Conservation (phyloP, 2,888 invertebrate genomes). For the Watsonalla binaria region DNA sequence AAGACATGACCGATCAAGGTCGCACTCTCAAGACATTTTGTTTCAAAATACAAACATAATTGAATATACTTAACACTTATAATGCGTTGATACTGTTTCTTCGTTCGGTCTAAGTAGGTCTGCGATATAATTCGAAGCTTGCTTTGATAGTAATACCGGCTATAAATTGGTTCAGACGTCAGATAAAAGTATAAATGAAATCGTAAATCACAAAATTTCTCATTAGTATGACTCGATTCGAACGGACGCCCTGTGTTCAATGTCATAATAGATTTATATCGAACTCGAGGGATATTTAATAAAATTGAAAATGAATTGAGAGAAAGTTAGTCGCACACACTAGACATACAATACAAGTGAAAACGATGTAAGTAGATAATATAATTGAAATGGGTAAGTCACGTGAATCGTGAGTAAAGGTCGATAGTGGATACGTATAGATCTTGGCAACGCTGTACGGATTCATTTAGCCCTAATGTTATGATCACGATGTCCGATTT, state of each 20-base stretch:
- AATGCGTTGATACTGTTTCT: background rate
- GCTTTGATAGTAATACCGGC: background rate
- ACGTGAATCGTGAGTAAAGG: constrained; percentile 37
- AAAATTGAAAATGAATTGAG: constrained; percentile 26
- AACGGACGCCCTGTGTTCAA: constrained; percentile 19
- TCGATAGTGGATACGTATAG: constrained; percentile 29
- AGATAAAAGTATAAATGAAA: constrained; percentile 14
- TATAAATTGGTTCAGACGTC: constrained; percentile 13
- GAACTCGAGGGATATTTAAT: constrained; percentile 34
- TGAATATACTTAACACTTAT: too few relatives aligned
- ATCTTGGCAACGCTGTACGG: constrained; percentile 32
- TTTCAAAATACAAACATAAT: constrained; percentile 21
- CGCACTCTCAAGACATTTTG: constrained; percentile 30
- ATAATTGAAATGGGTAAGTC: constrained; percentile 22
- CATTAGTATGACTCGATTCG: constrained; percentile 16
- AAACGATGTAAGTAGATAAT: constrained; percentile 32
- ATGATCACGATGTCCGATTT: constrained; percentile 8
- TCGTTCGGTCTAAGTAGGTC: background rate
- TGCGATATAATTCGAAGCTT: background rate
- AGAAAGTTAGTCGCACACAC: constrained; percentile 50
- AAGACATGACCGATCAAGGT: constrained; percentile 51
- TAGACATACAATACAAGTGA: constrained; percentile 49
- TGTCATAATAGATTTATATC: constrained; percentile 39
- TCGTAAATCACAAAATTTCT: constrained; percentile 21
- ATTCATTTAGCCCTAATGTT: constrained; percentile 26